Evolutionary conservation across 1,140 invertebrate species (phyloP).

Genomic region (Pseudobourletiella spinata): DNA sequence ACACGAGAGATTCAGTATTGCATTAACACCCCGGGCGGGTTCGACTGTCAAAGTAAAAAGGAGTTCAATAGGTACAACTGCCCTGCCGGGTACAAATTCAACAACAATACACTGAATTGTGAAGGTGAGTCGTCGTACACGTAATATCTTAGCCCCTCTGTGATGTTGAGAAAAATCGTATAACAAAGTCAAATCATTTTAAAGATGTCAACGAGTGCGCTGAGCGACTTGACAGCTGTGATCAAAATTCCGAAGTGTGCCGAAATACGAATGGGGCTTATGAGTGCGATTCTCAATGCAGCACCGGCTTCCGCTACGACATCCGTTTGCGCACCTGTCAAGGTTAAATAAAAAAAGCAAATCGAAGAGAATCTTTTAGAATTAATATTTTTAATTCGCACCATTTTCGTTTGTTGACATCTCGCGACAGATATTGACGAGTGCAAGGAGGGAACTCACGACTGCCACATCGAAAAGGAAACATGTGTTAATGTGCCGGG

Average conservation of each 20-base stretch:
- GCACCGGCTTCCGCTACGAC: slow-evolving; percentile 30
- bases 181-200: slow-evolving; percentile 20
- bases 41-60: slow-evolving; percentile 48
- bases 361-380: too few relatives aligned
- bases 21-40: slow-evolving; percentile 53
- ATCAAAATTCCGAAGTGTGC: slow-evolving; percentile 37
- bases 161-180: not conserved
- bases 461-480: slow-evolving; percentile 40
- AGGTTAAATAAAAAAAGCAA: slow-evolving; percentile 25
- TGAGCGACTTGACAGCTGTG: slow-evolving; percentile 38
- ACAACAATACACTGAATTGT: slow-evolving; percentile 46
- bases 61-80: slow-evolving; percentile 43
- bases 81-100: slow-evolving; percentile 58
- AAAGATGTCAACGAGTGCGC: slow-evolving; percentile 56
- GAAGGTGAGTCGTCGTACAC: slow-evolving; percentile 44
- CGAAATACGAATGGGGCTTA: slow-evolving; percentile 40
- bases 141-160: not conserved
- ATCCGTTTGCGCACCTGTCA: slow-evolving; percentile 27
- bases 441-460: slow-evolving; percentile 43
- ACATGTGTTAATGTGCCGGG: slow-evolving; percentile 41
- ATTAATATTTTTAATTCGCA: not conserved
- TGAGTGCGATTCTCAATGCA: slow-evolving; percentile 38
- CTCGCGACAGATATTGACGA: slow-evolving; percentile 46
- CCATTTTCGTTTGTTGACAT: not conserved
- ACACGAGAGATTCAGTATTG: slow-evolving; percentile 54